Evolutionary conservation across 2,888 invertebrate species (phyloP).

Genomic region (Pheosia gnoma): DNA sequence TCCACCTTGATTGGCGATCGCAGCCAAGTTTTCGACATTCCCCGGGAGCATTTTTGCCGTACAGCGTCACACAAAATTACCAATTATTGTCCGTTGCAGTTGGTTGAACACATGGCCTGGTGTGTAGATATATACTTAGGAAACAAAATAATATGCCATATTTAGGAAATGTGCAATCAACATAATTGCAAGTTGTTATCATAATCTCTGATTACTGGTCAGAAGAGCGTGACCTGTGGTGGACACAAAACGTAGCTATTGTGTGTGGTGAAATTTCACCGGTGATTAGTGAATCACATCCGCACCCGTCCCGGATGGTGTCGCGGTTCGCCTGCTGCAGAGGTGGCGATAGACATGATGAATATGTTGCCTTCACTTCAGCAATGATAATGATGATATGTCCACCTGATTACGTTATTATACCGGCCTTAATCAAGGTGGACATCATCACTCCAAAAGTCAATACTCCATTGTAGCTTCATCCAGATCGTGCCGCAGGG

Average conservation of each 20-base stretch:
- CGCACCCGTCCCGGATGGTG: constrained; percentile 75
- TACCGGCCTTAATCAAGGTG: no score
- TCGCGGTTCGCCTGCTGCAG: constrained; percentile 68
- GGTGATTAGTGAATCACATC: constrained; percentile 79
- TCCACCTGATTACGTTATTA: no score
- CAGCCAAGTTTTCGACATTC: constrained; percentile 32
- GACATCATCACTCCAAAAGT: no score
- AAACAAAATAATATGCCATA: constrained; percentile 48
- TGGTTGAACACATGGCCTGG: constrained; percentile 13
- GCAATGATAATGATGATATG: no score
- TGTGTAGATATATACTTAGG: constrained; percentile 11
- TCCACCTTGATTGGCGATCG: constrained; percentile 36
- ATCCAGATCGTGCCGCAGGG: no score
- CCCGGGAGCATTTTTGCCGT: constrained; percentile 15
- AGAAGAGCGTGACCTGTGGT: constrained; percentile 72
- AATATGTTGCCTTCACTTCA: constrained; percentile 48
- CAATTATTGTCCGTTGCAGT: constrained; percentile 22
- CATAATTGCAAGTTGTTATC: constrained; percentile 49
- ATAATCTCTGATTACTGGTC: constrained; percentile 69
- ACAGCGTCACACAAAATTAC: background rate
- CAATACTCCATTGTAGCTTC: no score
- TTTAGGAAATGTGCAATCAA: constrained; percentile 67
- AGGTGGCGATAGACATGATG: constrained; percentile 53
- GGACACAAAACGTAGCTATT: constrained; percentile 58
- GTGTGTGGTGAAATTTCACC: constrained; percentile 79